Base-by-base conservation (phyloP, 1,140 invertebrate species). In the Neodiprion virginianus region DNA sequence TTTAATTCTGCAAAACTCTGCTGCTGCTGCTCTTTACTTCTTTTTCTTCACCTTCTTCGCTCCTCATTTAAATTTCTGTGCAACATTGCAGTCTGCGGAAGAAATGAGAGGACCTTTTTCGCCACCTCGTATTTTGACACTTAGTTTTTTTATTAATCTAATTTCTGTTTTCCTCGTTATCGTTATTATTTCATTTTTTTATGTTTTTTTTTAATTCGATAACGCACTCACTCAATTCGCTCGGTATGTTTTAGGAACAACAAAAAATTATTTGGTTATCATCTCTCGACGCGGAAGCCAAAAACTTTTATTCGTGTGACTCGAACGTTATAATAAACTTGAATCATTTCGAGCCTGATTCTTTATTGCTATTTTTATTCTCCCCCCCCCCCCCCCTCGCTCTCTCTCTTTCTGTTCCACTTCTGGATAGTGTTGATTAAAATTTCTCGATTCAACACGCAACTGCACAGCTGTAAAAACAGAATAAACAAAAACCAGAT, bases 151-250 rank as follows among this genome's bases (percentile, higher is more conserved):
- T 40, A 40, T 40, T 40, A 3, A 40, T 40, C 5, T 40, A 1
- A 40, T 40, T 40, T 40, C 28, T 40, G 28, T 40, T 40, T 40
- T 40, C 28, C 0, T 40, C 28, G 5, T 5, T 40, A 40, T 40
- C 5, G 5, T 40, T 4, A 40, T 40, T 40, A 0, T 40, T 80
- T 82, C 83, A 86, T 84, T 83, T 84, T 79, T 85, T 80, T 72
- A 70, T 70, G 70, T 71, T 73, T 76, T 73, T 83, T 84, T 83
- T 85, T 86, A 83, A 82, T 80, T 80, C 75, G 80, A 77, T 72
- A 72, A 75, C 84, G 85, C 85, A 86, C 74, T 77, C 78, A 86
- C 74, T 77, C 78, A 40, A 3, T 1, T 40, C 28, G 28, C 28
- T 40, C 28, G 5, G 5, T 5, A 40, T 40, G 28, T 1, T 40